Percentiles rank a stretch among this genome's conserved stretches.
Evolutionary conservation across 1,140 invertebrate species (phyloP).

Genomic region (Mercenaria mercenaria): DNA sequence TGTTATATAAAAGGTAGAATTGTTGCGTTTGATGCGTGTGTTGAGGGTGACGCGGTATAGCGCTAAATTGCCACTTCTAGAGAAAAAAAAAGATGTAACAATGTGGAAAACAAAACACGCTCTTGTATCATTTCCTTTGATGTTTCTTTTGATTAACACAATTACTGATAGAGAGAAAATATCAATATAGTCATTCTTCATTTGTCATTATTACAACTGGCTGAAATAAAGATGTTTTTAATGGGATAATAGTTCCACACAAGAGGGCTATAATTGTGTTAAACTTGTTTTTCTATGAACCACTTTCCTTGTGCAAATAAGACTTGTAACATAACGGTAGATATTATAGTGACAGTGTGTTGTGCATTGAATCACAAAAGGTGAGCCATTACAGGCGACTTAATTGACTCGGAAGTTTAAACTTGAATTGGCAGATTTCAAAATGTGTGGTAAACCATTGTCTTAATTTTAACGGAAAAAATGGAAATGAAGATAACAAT

Average conservation of each 20-base stretch:
- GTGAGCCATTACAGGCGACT: background rate
- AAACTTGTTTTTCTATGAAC: background rate
- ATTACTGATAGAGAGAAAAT: no score
- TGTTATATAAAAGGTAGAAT: background rate
- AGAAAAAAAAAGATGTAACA: no score
- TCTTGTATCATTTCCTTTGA: no score
- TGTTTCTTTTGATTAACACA: no score
- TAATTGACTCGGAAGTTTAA: background rate
- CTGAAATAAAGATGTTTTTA: background rate
- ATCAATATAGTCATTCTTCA: no score
- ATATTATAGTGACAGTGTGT: background rate
- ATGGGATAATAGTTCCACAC: background rate
- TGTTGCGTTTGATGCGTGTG: no score
- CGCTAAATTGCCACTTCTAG: no score
- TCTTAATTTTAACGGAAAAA: slow-evolving; percentile 6
- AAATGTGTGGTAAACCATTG: slow-evolving; percentile 7
- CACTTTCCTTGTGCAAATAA: background rate
- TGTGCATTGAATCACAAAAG: background rate
- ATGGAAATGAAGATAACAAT: background rate
- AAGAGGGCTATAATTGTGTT: background rate
- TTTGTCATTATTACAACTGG: background rate
- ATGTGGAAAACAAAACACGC: no score
- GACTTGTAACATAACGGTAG: background rate
- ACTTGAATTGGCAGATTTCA: background rate
- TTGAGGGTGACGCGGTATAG: no score